A percentile compares a stretch with the other conserved stretches of the same genome.
These are phyloP conservation scores for Tholera decimalis DNA, from an alignment of 2,888 invertebrate species.

Conservation along the genomic window DNA sequence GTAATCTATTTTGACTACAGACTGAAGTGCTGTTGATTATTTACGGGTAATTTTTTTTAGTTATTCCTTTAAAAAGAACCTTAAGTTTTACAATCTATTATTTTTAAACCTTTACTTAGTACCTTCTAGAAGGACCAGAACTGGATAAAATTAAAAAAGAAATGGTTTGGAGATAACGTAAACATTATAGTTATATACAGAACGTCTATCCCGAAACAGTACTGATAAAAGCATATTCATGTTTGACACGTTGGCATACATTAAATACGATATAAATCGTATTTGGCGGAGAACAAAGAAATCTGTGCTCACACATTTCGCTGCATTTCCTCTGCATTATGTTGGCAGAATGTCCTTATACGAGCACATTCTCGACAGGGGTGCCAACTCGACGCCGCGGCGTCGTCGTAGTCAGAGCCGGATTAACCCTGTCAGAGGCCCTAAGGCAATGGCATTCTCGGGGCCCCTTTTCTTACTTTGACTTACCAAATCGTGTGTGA, in stretches of 20 bases:
- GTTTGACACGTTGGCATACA: constrained; percentile 11
- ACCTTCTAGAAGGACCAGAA: no score
- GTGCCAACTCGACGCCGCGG: constrained; percentile 64
- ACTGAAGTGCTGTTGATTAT: not conserved
- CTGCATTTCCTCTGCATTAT: constrained; percentile 46
- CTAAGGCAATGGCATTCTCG: no score
- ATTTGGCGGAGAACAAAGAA: constrained; percentile 46
- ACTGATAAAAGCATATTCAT: constrained; percentile 4
- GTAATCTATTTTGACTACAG: not conserved
- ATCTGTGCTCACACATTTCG: constrained; percentile 22
- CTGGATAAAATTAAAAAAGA: not conserved
- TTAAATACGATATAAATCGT: constrained; percentile 9
- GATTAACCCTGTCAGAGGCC: no score
- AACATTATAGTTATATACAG: not conserved
- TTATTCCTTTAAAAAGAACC: not conserved
- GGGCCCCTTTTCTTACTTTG: no score
- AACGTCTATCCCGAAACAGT: not conserved
- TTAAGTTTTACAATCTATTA: not conserved
- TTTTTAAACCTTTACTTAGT: not conserved
- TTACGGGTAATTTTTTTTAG: not conserved
- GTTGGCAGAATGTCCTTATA: constrained; percentile 47
- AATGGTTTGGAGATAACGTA: not conserved
- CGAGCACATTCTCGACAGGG: constrained; percentile 45
- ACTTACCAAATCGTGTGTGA: no score
- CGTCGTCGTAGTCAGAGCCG: no score